These are phyloP conservation scores for Boulengeromyrus knoepffleri DNA, from an alignment of 2,113 vertebrate species.

Conservation along the genomic window DNA sequence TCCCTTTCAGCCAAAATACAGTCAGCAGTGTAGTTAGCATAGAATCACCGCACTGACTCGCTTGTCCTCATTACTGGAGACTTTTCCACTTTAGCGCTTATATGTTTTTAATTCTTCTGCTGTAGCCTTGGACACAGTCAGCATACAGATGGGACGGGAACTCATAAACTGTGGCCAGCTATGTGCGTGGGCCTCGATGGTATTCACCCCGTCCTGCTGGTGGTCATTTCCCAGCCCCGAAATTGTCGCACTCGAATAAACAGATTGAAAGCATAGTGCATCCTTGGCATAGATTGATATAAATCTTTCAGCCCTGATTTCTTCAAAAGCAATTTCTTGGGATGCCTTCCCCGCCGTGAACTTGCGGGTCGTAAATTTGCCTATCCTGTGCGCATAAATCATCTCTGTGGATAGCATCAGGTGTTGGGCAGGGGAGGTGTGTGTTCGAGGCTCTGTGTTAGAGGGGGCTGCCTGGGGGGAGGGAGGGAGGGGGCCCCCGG, in stretches of 20 bases:
- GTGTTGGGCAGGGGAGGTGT: conserved; percentile 42
- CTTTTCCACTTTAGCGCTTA: background rate
- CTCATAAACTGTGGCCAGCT: conserved; percentile 24
- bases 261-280: conserved; percentile 65
- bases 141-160: conserved; percentile 35
- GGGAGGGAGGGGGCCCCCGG: background rate
- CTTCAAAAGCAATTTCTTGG: conserved; percentile 62
- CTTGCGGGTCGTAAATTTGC: conserved; percentile 62
- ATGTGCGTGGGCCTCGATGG: conserved; percentile 36
- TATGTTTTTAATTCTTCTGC: background rate
- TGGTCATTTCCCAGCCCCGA: conserved; percentile 44
- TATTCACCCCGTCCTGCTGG: conserved; percentile 51
- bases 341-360: conserved; percentile 48
- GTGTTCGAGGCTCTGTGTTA: background rate
- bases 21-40: background rate
- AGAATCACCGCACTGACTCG: background rate
- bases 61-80: background rate
- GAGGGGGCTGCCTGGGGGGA: conserved; percentile 26
- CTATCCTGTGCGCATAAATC: conserved; percentile 60
- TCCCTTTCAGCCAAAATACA: background rate
- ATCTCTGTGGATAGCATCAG: conserved; percentile 62
- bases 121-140: background rate
- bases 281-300: conserved; percentile 56
- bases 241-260: conserved; percentile 68
- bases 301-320: conserved; percentile 62